Evolutionary conservation across 92 coral and sea anemone genomes (phyloP), one percentile per base, ranked within the genome.

Genomic region (Bergia puertoricense): DNA sequence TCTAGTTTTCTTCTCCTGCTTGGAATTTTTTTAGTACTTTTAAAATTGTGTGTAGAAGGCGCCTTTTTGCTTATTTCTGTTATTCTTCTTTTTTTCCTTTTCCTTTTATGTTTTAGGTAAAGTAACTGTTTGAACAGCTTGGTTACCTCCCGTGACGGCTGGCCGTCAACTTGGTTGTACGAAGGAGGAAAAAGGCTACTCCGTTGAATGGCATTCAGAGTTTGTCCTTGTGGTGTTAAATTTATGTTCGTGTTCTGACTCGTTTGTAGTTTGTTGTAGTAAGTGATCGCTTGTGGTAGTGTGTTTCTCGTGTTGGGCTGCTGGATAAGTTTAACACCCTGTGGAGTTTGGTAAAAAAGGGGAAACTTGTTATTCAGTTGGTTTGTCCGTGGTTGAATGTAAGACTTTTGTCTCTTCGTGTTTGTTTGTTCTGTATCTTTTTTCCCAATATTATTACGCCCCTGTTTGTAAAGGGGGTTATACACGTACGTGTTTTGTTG

Each of bases 101-200:
- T 84, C 79, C 15, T 71, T 36, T 84, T 84, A 30, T 84, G 87
- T 71, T 48, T 84, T 50, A 84, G 57, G 79, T 45, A 71, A 23
- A 84, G 79, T 10, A 84, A 79, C 30, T 84, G 42, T 84, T 71
- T 72, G n/a, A 84, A n/a, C 2, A 84, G 30, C 11, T 56, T 81
- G 45, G 77, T 18, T 37, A 84, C 45, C 45, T 43, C 44, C 18
- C 14, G 45, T 10, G 87, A 46, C 13, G 68, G 43, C 14, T 71
- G 78, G 62, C 10, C 50, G 41, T 43, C 14, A 20, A 37, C 66
- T 67, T n/a, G 54, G 79, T 48, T 84, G 79, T 71, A 45, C 11
- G 79, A 48, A 45, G 66, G 87, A n/a, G 37, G 48, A 6, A 37
- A 23, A 37, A 71, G 22, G 56, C 9, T 82, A 46, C 41, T 14